Conservation (phyloP, 2,113 vertebrate species). For the Pseudopipra pipra region DNA sequence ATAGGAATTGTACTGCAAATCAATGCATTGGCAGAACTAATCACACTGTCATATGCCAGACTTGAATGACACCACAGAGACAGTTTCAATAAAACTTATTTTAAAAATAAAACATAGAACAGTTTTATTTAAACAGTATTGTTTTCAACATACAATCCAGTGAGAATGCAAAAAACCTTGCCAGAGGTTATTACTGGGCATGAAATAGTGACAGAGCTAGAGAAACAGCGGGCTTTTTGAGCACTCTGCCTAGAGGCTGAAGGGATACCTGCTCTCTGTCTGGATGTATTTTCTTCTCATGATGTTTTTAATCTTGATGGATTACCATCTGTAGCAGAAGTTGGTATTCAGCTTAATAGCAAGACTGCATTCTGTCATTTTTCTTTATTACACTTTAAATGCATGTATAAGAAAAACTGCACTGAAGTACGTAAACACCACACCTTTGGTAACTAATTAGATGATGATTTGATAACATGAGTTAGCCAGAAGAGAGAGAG, state of each 20-base stretch:
- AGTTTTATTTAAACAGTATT: background rate
- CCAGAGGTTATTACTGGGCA: background rate
- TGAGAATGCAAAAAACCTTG: background rate
- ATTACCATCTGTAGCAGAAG: background rate
- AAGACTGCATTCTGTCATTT: background rate
- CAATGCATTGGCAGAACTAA: slow-evolving; percentile 24
- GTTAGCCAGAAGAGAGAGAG: background rate
- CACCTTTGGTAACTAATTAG: background rate
- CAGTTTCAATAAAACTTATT: slow-evolving; percentile 13
- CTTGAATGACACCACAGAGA: background rate
- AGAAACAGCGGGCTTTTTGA: background rate
- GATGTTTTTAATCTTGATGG: background rate
- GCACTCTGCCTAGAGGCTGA: background rate
- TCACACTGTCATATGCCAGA: background rate
- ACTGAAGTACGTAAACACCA: background rate
- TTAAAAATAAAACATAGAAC: background rate
- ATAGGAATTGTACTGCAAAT: background rate
- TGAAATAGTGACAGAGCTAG: background rate
- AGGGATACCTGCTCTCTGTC: background rate
- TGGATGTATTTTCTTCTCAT: background rate
- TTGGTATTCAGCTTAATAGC: background rate
- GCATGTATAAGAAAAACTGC: background rate
- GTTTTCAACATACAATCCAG: background rate
- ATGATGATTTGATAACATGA: background rate
- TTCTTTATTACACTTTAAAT: background rate